phyloP scores from a whole-genome alignment of 2,797 vertebrate species.

The Liasis olivaceus region DNA sequence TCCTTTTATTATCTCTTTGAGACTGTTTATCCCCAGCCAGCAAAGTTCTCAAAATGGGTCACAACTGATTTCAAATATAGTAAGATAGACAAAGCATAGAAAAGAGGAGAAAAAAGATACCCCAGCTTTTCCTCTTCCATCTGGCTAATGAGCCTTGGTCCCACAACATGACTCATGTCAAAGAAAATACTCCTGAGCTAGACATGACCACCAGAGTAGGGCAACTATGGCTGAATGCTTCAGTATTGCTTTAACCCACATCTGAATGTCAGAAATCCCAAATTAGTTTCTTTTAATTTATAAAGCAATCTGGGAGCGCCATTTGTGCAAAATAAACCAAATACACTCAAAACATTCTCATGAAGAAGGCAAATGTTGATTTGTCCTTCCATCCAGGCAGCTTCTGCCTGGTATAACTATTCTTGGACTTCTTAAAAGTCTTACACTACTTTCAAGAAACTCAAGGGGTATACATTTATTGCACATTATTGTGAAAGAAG shows the following conservation, averaged over 20 bases:
- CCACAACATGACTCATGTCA: neutral
- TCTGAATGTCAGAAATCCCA: neutral
- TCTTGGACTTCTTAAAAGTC: neutral
- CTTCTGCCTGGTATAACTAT: neutral
- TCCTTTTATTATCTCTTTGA: neutral
- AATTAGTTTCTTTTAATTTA: neutral
- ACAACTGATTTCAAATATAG: neutral
- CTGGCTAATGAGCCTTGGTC: neutral
- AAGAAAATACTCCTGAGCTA: neutral
- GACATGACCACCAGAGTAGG: neutral
- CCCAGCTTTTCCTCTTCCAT: too few species aligned
- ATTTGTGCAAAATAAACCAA: neutral
- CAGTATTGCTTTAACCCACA: neutral
- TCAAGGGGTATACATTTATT: neutral
- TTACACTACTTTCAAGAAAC: neutral
- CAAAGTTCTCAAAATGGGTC: neutral
- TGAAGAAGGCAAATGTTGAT: neutral
- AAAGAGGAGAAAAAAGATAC: neutral
- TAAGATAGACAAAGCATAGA: neutral
- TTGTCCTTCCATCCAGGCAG: neutral
- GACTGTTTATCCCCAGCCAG: neutral
- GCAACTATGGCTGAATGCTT: neutral
- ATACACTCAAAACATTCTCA: neutral
- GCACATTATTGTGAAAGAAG: neutral
- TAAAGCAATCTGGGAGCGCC: neutral